Base-by-base conservation (phyloP, 2,113 vertebrate species). In the Salvelinus sp. region DNA sequence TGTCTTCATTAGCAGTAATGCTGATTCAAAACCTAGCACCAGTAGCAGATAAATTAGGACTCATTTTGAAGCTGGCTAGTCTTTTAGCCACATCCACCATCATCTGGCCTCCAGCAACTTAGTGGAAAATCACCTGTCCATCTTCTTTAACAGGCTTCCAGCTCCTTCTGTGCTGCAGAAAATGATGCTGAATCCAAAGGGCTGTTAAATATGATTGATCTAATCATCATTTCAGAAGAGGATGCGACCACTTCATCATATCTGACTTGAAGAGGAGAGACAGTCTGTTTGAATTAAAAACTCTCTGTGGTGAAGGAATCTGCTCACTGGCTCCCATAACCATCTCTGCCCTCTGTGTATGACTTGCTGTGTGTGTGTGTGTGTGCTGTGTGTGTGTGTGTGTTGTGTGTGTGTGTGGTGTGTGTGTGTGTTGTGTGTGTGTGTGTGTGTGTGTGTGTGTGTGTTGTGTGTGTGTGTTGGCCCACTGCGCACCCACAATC, bases 151-250 rank as follows among this genome's bases (percentile, higher is more conserved):
- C 58, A 62, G 54, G 54, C 54, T 57, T 4, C 14, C 77, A 83
- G 78, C n/a, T 73, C 83, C 50, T 76, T 83, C 79, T 44, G 2
- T 30, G 69, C 67, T 88, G 82, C 88, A 81, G 16, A 14, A 88
- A 89, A 89, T 87, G 74, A 88, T 73, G 74, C 72, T 69, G 73
- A 81, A 76, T 76, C 87, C 76, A 87, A 88, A 82, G 60, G 81
- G 81, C 70, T 28, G 57, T 88, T 57, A 20, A 57, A 57, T 57
- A 57, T 57, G 54, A 57, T 16, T 57, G 86, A 86, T 84, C 86
- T 89, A 81, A 80, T 85, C 83, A 81, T 73, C 79, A 54, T 54
- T 54, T 54, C 50, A 54, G 50, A 16, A 54, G 50, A 18, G 50
- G 50, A 18, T 54, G 50, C 14, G 16, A 54, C 50, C 16, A 78